Evolutionary conservation across 2,888 invertebrate genomes (phyloP).

Genomic region (Fissipunctia ypsillon): DNA sequence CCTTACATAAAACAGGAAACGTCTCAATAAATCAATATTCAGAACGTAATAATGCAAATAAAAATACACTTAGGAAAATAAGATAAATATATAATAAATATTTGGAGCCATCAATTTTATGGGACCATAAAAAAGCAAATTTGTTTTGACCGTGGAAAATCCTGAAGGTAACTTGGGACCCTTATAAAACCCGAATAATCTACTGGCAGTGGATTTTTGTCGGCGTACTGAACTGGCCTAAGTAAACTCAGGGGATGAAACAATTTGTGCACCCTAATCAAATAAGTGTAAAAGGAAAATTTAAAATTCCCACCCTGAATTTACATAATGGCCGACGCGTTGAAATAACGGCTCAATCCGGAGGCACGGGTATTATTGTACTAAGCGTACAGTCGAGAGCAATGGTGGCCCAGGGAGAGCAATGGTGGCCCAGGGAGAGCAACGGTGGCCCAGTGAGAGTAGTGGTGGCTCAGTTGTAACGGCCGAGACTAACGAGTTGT

Average conservation of each 20-base stretch:
- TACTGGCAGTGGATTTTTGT: slow-evolving; percentile 70
- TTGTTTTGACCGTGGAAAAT: slow-evolving; percentile 66
- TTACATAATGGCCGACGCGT: slow-evolving; percentile 81
- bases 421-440: neutral
- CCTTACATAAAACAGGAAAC: slow-evolving; percentile 52
- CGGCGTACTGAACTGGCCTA: slow-evolving; percentile 69
- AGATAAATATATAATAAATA: slow-evolving; percentile 60
- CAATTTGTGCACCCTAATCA: slow-evolving; percentile 85
- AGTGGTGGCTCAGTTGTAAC: too few species aligned
- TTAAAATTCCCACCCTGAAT: slow-evolving; percentile 80
- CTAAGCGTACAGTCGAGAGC: slow-evolving; percentile 61
- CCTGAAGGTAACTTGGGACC: slow-evolving; percentile 62
- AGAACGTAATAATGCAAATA: slow-evolving; percentile 60
- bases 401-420: neutral
- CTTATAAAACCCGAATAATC: slow-evolving; percentile 71
- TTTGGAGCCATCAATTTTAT: slow-evolving; percentile 64
- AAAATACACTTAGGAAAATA: slow-evolving; percentile 63
- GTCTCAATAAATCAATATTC: slow-evolving; percentile 65
- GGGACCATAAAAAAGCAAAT: slow-evolving; percentile 63
- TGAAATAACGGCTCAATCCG: slow-evolving; percentile 82
- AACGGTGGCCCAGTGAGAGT: neutral
- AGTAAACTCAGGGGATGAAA: slow-evolving; percentile 80
- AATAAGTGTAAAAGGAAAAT: slow-evolving; percentile 83
- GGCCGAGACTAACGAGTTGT: neutral
- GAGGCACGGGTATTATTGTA: slow-evolving; percentile 69